These are phyloP conservation scores for Zeuzera pyrina DNA, from an alignment of 2,888 invertebrate genomes.

Conservation along the genomic window DNA sequence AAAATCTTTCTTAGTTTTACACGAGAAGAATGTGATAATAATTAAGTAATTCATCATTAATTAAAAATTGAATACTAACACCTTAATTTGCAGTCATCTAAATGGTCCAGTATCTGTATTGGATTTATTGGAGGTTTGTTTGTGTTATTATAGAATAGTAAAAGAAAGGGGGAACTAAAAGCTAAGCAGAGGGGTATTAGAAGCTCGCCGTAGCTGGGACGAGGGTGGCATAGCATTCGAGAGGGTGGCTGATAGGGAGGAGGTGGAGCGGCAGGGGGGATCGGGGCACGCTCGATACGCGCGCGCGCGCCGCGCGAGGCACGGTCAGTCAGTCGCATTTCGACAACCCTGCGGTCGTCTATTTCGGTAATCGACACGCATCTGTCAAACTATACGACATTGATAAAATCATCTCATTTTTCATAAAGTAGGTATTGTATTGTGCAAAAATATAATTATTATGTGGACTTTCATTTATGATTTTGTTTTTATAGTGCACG, in stretches of 20 bases:
- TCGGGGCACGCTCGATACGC: slow-evolving; percentile 63
- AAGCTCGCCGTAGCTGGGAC: slow-evolving; percentile 9
- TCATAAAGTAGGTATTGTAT: slow-evolving; percentile 47
- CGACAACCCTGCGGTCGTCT: slow-evolving; percentile 40
- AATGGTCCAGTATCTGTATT: too few species aligned
- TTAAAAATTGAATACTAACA: too few species aligned
- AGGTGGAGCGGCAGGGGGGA: slow-evolving; percentile 40
- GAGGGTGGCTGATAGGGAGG: slow-evolving; percentile 27
- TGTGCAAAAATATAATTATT: background rate
- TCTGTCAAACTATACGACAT: slow-evolving; percentile 57
- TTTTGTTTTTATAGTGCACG: slow-evolving; percentile 14
- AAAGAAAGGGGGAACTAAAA: slow-evolving; percentile 23
- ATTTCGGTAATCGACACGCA: slow-evolving; percentile 34
- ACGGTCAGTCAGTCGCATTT: slow-evolving; percentile 51
- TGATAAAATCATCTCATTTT: slow-evolving; percentile 36
- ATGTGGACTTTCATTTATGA: slow-evolving; percentile 8
- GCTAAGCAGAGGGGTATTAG: slow-evolving; percentile 23
- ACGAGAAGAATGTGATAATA: too few species aligned
- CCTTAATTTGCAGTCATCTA: too few species aligned
- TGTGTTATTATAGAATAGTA: slow-evolving; percentile 15
- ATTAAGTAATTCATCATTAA: too few species aligned
- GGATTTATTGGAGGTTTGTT: slow-evolving; percentile 13
- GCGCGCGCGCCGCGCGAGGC: slow-evolving; percentile 48
- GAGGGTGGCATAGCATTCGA: slow-evolving; percentile 15
- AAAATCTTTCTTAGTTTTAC: too few species aligned